Evolutionary conservation across 2,888 invertebrate species (phyloP), one percentile per base, ranked within the genome.

Genomic region (Criorhina ranunculi): DNA sequence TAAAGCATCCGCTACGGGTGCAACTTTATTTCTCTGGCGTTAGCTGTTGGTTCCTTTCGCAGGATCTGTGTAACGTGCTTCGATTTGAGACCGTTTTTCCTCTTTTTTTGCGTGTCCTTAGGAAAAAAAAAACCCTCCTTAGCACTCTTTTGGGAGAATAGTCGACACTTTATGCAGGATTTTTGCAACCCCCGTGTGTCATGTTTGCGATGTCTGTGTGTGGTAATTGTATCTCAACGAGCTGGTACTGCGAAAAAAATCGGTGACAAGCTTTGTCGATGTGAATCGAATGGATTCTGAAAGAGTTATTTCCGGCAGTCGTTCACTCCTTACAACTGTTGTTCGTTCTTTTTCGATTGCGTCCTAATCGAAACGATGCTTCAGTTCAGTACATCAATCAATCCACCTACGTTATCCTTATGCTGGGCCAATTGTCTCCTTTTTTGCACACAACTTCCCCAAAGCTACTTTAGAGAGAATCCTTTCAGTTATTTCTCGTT

Each of bases 1-100:
- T 90, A 89, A 89, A 90, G 89, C 79, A 60, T 73, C 60, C 67
- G 62, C 60, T 24, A 59, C 55, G 73, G 60, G 44, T 79, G 66
- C 59, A 75, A 53, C 79, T 73, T 53, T 67, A 15, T 15, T 80
- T 4, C n/a, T 31, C 31, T 57, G 53, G 35, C 49, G 40, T 51
- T 42, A 37, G 31, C 35, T 60, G 55, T 40, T 46, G 29, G 40
- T 67, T 33, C 19, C 37, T 67, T 40, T 15, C 31, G 19, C 59
- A 60, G 75, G 42, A 66, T 66, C 46, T 42, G 53, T 59, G 57
- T 67, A 67, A 49, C 64, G 72, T 78, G 53, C 64, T 64, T 70
- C 81, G 70, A 81, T 81, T 66, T 82, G 82, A 64, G 57, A 70
- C 49, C 42, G 53, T 15, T 35, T 44, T 24, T 49, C 57, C 46